Conservation (phyloP, 2,113 vertebrate species). For the Pollimyrus isidori region DNA sequence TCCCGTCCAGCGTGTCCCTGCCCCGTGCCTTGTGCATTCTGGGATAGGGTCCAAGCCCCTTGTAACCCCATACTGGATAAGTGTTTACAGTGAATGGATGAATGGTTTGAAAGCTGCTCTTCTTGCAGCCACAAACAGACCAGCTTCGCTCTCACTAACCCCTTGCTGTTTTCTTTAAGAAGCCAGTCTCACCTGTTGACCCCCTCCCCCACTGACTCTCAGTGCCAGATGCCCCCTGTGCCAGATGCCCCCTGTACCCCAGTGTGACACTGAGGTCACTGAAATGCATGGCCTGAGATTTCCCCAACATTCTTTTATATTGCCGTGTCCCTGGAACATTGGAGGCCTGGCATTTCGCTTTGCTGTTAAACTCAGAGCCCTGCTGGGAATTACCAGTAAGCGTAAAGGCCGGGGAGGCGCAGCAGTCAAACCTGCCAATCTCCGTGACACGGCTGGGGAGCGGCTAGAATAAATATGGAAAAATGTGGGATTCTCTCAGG, state of each 20-base stretch:
- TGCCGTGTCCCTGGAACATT: background rate
- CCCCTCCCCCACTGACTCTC: background rate
- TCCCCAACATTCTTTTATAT: background rate
- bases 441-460: background rate
- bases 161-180: background rate
- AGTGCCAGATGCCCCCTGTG: background rate
- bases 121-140: background rate
- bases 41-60: background rate
- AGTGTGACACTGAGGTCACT: background rate
- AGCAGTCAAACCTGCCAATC: background rate
- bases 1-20: background rate
- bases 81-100: background rate
- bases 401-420: background rate
- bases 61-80: background rate
- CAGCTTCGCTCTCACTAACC: background rate
- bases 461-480: background rate
- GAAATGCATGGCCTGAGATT: background rate
- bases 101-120: background rate
- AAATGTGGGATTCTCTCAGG: background rate
- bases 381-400: background rate
- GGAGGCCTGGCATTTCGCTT: slow-evolving; percentile 2
- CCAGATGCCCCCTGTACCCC: background rate
- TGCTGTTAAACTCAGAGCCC: background rate
- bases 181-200: background rate
- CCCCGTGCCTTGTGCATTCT: background rate